Percentiles rank a stretch among this genome's conserved stretches.
phyloP scores from a whole-genome alignment of 2,888 invertebrate genomes.

The Leptinotarsa haldemani region DNA sequence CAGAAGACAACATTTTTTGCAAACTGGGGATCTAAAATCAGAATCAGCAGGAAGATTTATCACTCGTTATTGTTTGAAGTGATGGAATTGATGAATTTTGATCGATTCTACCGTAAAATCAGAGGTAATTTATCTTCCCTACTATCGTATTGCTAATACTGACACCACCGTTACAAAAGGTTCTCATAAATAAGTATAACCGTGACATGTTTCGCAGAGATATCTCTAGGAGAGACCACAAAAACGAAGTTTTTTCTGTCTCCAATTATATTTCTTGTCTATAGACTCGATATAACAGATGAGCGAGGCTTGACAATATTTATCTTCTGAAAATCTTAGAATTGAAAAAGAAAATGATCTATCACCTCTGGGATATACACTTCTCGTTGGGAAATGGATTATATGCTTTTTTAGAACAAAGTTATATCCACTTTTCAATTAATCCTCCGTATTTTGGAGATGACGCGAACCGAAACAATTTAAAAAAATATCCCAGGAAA shows the following conservation, averaged over 20 bases:
- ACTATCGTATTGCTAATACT: neutral
- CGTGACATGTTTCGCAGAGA: neutral
- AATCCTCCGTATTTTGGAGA: no score
- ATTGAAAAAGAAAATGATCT: neutral
- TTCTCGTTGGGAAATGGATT: neutral
- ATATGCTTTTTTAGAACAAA: no score
- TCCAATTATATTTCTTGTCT: conserved; percentile 4
- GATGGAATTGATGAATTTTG: no score
- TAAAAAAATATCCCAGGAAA: no score
- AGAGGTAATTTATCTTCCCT: neutral
- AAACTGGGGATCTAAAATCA: no score
- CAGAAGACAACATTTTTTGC: no score
- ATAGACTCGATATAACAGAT: neutral
- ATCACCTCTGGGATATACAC: neutral
- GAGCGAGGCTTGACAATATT: neutral
- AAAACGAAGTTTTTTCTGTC: neutral
- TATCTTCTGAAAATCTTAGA: neutral
- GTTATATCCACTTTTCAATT: no score
- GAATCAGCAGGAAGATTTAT: no score
- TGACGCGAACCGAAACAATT: no score
- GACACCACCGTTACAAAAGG: neutral
- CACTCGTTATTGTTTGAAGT: no score
- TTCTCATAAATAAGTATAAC: neutral
- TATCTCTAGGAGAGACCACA: neutral
- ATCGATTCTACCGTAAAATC: neutral